Conservation (phyloP, 1,140 invertebrate genomes). For the Hyles vespertilio region DNA sequence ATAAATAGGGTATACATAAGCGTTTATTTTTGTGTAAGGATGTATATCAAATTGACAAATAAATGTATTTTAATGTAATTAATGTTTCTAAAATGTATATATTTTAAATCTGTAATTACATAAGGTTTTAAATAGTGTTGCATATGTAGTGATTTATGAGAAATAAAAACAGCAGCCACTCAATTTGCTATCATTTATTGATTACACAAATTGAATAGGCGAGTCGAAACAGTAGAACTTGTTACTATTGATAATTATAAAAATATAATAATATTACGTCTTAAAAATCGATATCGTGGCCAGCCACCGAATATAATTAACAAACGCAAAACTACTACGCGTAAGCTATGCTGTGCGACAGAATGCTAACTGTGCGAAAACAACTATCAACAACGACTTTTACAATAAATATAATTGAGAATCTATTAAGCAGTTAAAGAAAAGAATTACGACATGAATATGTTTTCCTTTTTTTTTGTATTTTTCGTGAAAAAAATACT, state of each 20-base stretch:
- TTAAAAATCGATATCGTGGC: constrained; percentile 50
- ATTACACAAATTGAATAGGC: constrained; percentile 70
- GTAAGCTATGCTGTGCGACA: constrained; percentile 11
- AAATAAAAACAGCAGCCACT: constrained; percentile 18
- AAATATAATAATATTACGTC: constrained; percentile 50
- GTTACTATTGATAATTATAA: constrained; percentile 39
- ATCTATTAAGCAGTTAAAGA: no score
- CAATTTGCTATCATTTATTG: constrained; percentile 74
- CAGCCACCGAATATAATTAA: constrained; percentile 47
- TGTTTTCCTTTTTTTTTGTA: no score
- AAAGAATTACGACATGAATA: no score
- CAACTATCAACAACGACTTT: no score
- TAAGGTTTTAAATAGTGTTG: background rate
- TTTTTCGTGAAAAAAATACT: no score
- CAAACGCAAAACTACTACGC: constrained; percentile 1
- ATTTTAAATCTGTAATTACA: background rate
- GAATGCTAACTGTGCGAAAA: background rate
- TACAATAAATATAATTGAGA: no score
- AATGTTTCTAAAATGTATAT: no score
- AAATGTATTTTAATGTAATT: no score
- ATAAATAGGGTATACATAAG: no score
- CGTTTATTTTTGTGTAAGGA: no score
- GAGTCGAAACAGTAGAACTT: constrained; percentile 53
- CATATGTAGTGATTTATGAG: background rate
- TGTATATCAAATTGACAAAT: no score